Evolutionary conservation across 2,113 vertebrate genomes (phyloP).

Genomic region (Pangasianodon hypophthalmus): DNA sequence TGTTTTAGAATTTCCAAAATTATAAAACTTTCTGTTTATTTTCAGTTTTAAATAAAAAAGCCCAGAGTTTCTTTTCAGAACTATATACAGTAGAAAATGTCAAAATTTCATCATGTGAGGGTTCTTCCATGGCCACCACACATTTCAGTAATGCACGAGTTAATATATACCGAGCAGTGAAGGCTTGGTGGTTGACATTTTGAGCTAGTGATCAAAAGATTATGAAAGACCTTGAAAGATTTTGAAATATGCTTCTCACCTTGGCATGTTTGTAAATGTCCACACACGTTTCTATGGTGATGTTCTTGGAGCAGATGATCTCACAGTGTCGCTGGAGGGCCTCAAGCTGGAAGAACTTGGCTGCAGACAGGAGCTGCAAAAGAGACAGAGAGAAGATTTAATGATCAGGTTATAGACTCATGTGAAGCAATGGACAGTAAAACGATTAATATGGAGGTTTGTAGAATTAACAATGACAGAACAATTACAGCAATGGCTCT

Average conservation of each 20-base stretch:
- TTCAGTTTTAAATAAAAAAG: too few relatives aligned
- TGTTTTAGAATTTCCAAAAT: too few relatives aligned
- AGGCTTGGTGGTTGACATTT: neutral
- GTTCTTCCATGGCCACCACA: neutral
- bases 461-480: neutral
- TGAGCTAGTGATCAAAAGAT: neutral
- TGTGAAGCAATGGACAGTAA: neutral
- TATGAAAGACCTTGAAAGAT: neutral
- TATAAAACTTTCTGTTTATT: too few relatives aligned
- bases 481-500: constrained; percentile 6
- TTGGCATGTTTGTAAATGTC: constrained; percentile 79
- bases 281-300: constrained; percentile 76
- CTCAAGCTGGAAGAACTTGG: constrained; percentile 80
- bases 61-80: neutral
- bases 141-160: neutral
- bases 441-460: neutral
- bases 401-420: neutral
- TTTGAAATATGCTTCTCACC: constrained; percentile 57
- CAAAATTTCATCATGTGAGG: neutral
- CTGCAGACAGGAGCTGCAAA: constrained; percentile 76
- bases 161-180: neutral
- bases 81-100: neutral
- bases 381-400: constrained; percentile 30
- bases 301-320: constrained; percentile 82
- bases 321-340: constrained; percentile 82